Evolutionary conservation across 2,797 vertebrate genomes (phyloP), one percentile per base, ranked within the genome.

Genomic region (Aplochiton taeniatus): DNA sequence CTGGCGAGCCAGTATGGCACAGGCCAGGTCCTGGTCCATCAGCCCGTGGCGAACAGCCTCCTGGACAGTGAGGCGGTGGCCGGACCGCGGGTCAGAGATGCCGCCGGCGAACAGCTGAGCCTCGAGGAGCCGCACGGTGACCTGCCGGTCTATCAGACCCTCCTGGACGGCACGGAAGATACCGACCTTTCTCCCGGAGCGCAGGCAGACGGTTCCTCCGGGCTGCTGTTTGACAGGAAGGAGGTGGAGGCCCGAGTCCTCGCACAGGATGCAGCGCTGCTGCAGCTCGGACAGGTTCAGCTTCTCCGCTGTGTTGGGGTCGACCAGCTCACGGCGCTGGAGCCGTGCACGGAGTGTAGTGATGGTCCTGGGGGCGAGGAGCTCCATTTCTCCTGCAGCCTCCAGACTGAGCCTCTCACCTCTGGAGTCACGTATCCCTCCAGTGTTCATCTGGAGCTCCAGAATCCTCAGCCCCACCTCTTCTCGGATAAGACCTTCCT

Each of bases 51-150:
- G 87, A 62, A 95, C 70, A 0, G 96, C 95, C 64, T 96, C 94
- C 0, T 92, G 85, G 51, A 96, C 82, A 0, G 90, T 94, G 68
- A 98, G 85, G 31, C 94, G 90, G 71, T 95, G 95, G 14, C 95
- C 94, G 0, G 95, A 95, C 58, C 94, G 92, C 11, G 95, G 94
- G 79, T 99, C 97, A 18, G 85, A 86, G 42, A 99, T 96, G 70
- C 97, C 97, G 13, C 97, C 96, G 8, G 96, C 95, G 83, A 96
- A 94, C 43, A 99, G 92, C n/a, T 98, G 97, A 61, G 94, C 92
- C 89, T 98, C 98, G 58, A 98, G 87, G 50, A 98, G 75, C 70
- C 94, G 89, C 56, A 93, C 65, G 0, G 89, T 90, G 1, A 95
- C 94, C 68, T 96, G 89, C 0, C 90, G 90, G 72, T 98, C 97